Percentiles rank a stretch among this genome's conserved stretches.
These are phyloP conservation scores for Leptinotarsa texana DNA, from an alignment of 1,140 invertebrate species.

Conservation along the genomic window DNA sequence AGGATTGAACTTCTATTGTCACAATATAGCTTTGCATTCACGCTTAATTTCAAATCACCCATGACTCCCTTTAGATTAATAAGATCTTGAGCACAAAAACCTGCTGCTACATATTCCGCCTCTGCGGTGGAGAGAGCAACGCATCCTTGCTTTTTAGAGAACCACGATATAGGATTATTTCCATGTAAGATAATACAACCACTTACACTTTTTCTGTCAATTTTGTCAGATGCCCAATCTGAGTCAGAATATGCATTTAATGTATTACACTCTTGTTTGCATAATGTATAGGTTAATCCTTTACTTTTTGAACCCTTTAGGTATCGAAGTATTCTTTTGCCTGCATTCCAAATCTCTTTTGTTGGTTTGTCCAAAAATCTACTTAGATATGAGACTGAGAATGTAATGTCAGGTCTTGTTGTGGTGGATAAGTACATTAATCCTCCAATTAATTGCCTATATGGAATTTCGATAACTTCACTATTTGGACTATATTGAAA, in stretches of 20 bases:
- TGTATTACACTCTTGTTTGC: not conserved
- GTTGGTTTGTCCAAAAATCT: constrained; percentile 16
- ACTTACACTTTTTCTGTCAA: not conserved
- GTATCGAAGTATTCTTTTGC: constrained; percentile 16
- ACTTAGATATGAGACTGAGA: constrained; percentile 17
- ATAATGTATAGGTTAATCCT: not conserved
- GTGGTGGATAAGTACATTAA: constrained; percentile 18
- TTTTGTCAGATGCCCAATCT: not conserved
- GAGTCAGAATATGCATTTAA: not conserved
- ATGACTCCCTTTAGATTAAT: not conserved
- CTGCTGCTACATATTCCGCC: not conserved
- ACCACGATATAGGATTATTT: not conserved
- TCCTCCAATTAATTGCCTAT: constrained; percentile 13
- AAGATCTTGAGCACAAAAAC: not conserved
- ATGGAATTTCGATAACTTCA: constrained; percentile 4
- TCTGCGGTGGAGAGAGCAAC: not conserved
- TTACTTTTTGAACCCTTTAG: not conserved
- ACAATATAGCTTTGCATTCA: not conserved
- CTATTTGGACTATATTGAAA: constrained; percentile 9
- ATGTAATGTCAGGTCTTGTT: constrained; percentile 8
- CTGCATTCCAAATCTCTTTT: constrained; percentile 10
- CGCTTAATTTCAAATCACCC: not conserved
- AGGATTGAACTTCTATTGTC: constrained; percentile 21
- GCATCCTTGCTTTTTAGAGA: not conserved
- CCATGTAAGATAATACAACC: not conserved